Conservation (phyloP, 1,140 invertebrate species). For the Heliothis virescens region DNA sequence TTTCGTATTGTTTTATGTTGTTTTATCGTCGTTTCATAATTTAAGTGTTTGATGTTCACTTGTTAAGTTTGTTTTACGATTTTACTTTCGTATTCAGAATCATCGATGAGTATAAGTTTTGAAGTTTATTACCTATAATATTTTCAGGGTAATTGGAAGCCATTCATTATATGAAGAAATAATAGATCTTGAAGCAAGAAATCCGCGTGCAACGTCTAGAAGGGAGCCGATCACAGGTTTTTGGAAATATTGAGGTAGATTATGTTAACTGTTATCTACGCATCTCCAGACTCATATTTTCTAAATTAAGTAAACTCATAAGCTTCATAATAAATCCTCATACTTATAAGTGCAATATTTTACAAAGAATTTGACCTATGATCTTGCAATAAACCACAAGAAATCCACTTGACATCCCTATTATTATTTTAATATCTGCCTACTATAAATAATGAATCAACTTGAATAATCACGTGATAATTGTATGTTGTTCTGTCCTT, state of each 20-base stretch:
- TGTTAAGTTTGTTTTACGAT: not conserved
- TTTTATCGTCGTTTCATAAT: constrained; percentile 19
- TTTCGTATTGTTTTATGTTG: constrained; percentile 37
- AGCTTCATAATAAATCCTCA: no score
- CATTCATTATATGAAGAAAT: no score
- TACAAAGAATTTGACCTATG: no score
- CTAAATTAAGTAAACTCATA: no score
- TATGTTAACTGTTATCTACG: no score
- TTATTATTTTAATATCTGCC: not conserved
- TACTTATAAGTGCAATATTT: no score
- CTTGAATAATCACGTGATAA: constrained; percentile 9
- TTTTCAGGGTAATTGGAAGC: not conserved
- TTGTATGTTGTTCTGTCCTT: constrained; percentile 14
- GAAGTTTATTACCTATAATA: not conserved
- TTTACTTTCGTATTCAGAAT: not conserved
- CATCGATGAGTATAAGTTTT: not conserved
- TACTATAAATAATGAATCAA: constrained; percentile 22
- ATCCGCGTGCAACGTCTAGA: no score
- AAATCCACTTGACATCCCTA: not conserved
- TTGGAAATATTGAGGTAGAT: no score
- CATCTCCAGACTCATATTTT: no score
- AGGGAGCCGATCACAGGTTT: no score
- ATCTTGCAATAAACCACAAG: not conserved
- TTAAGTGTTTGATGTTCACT: constrained; percentile 3
- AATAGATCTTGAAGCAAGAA: no score